Conservation (phyloP, 1,140 invertebrate genomes). For the Zaprionus africanus region DNA sequence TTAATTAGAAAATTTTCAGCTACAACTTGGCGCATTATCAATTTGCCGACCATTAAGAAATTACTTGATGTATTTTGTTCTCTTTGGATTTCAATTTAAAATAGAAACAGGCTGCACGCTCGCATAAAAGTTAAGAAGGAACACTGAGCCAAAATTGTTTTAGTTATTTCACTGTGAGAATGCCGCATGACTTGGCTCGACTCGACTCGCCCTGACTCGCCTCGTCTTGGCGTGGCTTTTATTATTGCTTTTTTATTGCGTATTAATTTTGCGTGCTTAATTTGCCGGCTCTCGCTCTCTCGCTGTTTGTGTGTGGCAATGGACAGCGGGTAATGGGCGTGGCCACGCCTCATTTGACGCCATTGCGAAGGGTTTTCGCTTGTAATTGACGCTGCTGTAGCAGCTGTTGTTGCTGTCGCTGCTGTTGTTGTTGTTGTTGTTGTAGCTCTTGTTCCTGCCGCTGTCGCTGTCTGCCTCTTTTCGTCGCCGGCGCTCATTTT, state of each 20-base stretch:
- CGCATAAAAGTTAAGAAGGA: conserved; percentile 52
- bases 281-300: conserved; percentile 54
- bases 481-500: conserved; percentile 66
- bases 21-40: conserved; percentile 41
- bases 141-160: conserved; percentile 66
- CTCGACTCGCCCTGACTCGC: not conserved
- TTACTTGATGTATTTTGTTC: conserved; percentile 56
- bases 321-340: conserved; percentile 34
- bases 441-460: conserved; percentile 5
- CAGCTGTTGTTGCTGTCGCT: conserved; percentile 15
- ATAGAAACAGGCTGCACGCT: conserved; percentile 23
- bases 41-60: conserved; percentile 65
- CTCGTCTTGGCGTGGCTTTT: conserved; percentile 60
- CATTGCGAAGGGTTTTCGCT: conserved; percentile 59
- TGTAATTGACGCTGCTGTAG: conserved; percentile 75
- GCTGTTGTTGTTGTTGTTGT: conserved; percentile 20
- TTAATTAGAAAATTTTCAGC: conserved; percentile 67
- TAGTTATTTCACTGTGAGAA: conserved; percentile 52
- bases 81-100: conserved; percentile 35
- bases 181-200: not conserved
- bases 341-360: conserved; percentile 39
- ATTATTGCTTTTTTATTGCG: conserved; percentile 83
- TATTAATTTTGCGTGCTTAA: conserved; percentile 83
- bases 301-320: not conserved
- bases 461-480: conserved; percentile 28